A percentile compares a stretch with the other conserved stretches of the same genome.
phyloP scores from a whole-genome alignment of 30 jellyfish, hydroid and myxozoan species.

The Aurelia coerulea region DNA sequence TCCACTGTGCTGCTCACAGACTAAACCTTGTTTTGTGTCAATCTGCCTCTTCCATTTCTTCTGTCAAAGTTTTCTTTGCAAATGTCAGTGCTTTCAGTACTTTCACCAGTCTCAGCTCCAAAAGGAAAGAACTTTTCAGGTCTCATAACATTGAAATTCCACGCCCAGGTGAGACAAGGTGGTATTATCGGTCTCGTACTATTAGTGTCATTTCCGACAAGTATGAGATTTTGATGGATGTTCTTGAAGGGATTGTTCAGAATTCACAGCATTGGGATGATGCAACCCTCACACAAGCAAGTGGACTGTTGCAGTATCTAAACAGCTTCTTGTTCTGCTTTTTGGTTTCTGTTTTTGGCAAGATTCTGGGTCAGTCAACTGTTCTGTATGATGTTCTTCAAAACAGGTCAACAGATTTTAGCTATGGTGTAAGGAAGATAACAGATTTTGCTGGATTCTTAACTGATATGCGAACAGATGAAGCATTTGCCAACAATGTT shows the following conservation, averaged over 20 bases:
- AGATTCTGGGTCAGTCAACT: conserved; percentile 44
- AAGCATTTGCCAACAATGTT: neutral
- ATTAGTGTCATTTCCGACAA: too few relatives aligned
- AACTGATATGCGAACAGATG: conserved; percentile 3
- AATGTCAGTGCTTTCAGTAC: too few relatives aligned
- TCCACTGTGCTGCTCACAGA: too few relatives aligned
- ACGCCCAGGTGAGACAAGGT: conserved; percentile 61
- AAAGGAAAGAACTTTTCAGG: too few relatives aligned
- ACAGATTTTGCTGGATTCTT: conserved; percentile 11
- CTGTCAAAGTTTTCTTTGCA: too few relatives aligned
- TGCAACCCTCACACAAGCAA: conserved; percentile 43
- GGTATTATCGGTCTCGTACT: conserved; percentile 61
- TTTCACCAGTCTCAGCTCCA: too few relatives aligned
- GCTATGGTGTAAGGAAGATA: too few relatives aligned
- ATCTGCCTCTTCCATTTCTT: too few relatives aligned
- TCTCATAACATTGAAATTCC: too few relatives aligned
- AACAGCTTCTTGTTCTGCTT: conserved; percentile 42
- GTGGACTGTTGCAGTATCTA: conserved; percentile 55
- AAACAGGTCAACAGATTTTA: too few relatives aligned
- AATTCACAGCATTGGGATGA: conserved; percentile 58
- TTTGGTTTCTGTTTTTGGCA: conserved; percentile 14
- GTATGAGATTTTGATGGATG: conserved; percentile 1
- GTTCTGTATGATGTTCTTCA: too few relatives aligned
- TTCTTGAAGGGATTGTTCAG: conserved; percentile 29
- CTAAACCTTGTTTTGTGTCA: too few relatives aligned